Conservation (phyloP, 2,113 vertebrate genomes). For the Perognathus longimembris region DNA sequence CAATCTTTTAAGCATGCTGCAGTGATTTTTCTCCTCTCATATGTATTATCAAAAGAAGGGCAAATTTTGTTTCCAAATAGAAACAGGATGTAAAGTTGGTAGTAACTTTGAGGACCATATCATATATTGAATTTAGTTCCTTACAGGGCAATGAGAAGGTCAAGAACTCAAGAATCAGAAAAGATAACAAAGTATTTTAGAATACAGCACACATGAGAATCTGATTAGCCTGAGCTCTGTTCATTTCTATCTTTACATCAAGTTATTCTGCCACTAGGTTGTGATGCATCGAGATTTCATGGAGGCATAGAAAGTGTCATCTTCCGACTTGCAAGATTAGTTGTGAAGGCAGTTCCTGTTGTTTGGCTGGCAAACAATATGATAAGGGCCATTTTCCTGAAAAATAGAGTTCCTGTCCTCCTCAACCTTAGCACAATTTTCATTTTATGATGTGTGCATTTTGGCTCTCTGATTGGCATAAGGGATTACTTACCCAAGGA, state of each 20-base stretch:
- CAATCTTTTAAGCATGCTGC: neutral
- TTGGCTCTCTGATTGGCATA: neutral
- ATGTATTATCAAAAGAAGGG: neutral
- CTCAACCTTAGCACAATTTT: constrained; percentile 29
- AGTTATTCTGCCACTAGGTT: neutral
- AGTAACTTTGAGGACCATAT: neutral
- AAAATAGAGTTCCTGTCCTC: neutral
- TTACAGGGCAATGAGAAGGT: neutral
- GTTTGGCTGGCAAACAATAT: neutral
- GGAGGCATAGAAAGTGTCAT: neutral
- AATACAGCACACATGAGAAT: neutral
- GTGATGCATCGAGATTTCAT: neutral
- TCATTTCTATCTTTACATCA: neutral
- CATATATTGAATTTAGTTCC: neutral
- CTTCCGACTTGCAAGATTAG: neutral
- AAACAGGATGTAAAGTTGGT: neutral
- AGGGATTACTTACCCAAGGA: constrained; percentile 39
- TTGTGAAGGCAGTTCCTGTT: neutral
- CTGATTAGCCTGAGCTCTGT: neutral
- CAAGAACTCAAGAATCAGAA: neutral
- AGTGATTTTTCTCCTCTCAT: neutral
- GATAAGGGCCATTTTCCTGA: neutral
- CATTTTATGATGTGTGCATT: neutral
- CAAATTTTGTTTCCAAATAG: neutral
- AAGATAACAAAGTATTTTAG: neutral